Conservation (phyloP, 2,888 invertebrate species). For the Drosophila mettleri region DNA sequence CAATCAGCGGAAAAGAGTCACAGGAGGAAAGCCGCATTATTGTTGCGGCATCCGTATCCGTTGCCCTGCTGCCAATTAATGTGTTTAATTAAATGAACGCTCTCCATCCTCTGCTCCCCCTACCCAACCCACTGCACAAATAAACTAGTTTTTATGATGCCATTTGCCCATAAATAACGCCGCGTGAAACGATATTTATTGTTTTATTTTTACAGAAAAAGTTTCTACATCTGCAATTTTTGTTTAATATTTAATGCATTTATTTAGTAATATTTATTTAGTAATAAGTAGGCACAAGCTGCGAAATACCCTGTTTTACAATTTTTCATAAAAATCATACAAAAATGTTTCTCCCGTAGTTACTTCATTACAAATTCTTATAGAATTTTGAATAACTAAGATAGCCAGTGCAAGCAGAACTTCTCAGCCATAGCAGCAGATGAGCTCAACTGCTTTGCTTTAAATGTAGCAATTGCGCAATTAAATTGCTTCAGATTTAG, state of each 20-base stretch:
- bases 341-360: too few species aligned
- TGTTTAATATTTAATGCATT: background rate
- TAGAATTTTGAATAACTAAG: too few species aligned
- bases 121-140: background rate
- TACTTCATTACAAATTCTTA: too few species aligned
- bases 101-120: background rate
- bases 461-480: constrained; percentile 8
- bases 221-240: background rate
- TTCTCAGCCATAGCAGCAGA: background rate
- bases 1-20: constrained; percentile 17
- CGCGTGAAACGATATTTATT: constrained; percentile 17
- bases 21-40: constrained; percentile 19
- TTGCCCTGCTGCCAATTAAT: constrained; percentile 33
- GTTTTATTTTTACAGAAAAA: constrained; percentile 4
- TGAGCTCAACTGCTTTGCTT: background rate
- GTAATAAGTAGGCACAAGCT: background rate
- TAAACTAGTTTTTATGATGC: constrained; percentile 16
- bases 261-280: background rate
- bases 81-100: constrained; percentile 25
- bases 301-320: too few species aligned
- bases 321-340: too few species aligned
- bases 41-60: constrained; percentile 17
- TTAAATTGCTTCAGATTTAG: constrained; percentile 5
- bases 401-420: too few species aligned
- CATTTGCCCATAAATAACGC: background rate